phyloP scores from a whole-genome alignment of 2,888 invertebrate species.

The Acronicta leporina region DNA sequence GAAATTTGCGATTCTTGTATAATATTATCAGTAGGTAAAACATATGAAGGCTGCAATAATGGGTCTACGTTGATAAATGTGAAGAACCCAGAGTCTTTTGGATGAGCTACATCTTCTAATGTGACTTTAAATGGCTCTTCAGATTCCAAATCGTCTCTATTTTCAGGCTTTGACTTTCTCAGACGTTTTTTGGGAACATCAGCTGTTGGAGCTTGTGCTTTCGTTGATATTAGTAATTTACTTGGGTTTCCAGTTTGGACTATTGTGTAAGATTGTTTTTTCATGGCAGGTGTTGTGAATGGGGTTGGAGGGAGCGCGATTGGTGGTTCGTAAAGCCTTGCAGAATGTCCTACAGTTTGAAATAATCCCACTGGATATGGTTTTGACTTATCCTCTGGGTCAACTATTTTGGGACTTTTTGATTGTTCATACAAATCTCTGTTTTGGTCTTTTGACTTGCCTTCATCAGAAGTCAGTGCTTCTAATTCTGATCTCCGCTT shows the following conservation, averaged over 20 bases:
- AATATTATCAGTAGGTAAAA: constrained; percentile 80
- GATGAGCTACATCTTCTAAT: constrained; percentile 67
- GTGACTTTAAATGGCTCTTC: constrained; percentile 71
- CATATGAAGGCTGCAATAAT: constrained; percentile 79
- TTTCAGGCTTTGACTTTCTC: constrained; percentile 64
- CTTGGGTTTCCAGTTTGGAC: constrained; percentile 84
- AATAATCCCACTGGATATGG: constrained; percentile 85
- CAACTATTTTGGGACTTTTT: constrained; percentile 55
- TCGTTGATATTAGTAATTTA: constrained; percentile 83
- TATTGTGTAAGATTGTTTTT: constrained; percentile 83
- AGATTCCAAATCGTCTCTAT: constrained; percentile 22
- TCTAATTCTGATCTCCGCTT: constrained; percentile 40
- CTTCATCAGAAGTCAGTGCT: constrained; percentile 25
- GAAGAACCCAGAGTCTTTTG: constrained; percentile 76
- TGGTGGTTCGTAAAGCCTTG: constrained; percentile 51
- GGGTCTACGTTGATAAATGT: constrained; percentile 86
- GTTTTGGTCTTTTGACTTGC: constrained; percentile 27
- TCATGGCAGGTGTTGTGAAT: constrained; percentile 79
- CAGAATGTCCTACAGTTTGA: constrained; percentile 70
- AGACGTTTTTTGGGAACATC: constrained; percentile 69
- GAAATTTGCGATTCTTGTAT: constrained; percentile 85
- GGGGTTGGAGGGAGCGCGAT: constrained; percentile 46
- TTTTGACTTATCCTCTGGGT: constrained; percentile 60
- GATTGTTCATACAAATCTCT: constrained; percentile 27
- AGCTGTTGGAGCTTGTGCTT: constrained; percentile 64